These are phyloP conservation scores for Timema podura DNA, from an alignment of 2,888 invertebrate genomes.

Conservation along the genomic window DNA sequence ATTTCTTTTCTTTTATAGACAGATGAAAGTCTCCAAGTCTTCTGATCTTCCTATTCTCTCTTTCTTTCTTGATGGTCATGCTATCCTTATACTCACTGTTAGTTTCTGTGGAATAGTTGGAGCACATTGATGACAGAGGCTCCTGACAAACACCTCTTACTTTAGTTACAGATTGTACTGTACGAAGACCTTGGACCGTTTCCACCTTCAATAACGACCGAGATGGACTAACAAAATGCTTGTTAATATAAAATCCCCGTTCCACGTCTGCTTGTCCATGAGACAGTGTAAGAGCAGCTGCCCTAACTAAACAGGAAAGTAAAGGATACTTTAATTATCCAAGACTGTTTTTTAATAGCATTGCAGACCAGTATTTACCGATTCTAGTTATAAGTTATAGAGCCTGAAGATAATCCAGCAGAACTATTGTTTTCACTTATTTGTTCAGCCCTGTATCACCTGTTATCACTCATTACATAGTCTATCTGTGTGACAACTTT, in stretches of 20 bases:
- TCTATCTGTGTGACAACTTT: no score
- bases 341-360: no score
- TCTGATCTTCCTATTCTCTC: not conserved
- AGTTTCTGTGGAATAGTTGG: not conserved
- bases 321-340: no score
- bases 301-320: no score
- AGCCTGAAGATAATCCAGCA: no score
- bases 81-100: not conserved
- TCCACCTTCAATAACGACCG: not conserved
- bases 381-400: no score
- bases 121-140: not conserved
- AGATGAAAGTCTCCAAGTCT: not conserved
- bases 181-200: not conserved
- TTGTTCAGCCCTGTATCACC: no score
- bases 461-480: no score
- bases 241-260: slow-evolving; percentile 8
- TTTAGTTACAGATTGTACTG: not conserved
- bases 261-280: slow-evolving; percentile 6
- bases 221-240: not conserved
- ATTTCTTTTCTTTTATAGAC: not conserved
- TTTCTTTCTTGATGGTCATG: not conserved
- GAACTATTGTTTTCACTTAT: no score
- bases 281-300: no score
- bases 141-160: not conserved
- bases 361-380: no score